A percentile compares a stretch with the other conserved stretches of the same genome.
Evolutionary conservation across 2,888 invertebrate species (phyloP).

Genomic region (Pachliopta kotzebuea): DNA sequence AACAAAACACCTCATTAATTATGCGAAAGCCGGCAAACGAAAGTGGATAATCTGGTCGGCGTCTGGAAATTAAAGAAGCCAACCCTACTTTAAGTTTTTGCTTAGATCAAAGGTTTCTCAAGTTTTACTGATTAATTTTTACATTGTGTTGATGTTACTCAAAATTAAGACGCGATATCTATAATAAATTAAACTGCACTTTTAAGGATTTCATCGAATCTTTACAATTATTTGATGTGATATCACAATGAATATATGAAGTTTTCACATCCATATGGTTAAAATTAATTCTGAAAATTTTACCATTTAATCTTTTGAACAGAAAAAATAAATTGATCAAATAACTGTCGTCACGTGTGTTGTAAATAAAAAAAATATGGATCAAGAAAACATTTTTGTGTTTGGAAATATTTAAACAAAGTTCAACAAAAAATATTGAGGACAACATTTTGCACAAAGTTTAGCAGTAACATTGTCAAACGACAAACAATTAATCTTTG

Average conservation of each 20-base stretch:
- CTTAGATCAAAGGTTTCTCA: slow-evolving; percentile 66
- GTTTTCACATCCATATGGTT: too few relatives aligned
- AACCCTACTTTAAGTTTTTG: slow-evolving; percentile 54
- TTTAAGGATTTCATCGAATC: too few relatives aligned
- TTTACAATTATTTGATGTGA: too few relatives aligned
- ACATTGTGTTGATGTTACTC: slow-evolving; percentile 48
- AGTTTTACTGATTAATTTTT: slow-evolving; percentile 66
- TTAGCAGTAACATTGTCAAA: not conserved
- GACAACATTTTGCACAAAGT: not conserved
- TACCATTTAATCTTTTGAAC: too few relatives aligned
- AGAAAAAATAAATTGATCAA: not conserved
- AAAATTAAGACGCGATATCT: not conserved
- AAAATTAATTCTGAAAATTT: too few relatives aligned
- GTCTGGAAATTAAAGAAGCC: slow-evolving; percentile 67
- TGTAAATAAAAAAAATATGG: not conserved
- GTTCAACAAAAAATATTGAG: too few relatives aligned
- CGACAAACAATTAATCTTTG: not conserved
- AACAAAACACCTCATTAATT: slow-evolving; percentile 61
- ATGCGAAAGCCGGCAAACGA: slow-evolving; percentile 63
- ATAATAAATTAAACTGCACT: not conserved
- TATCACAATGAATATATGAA: too few relatives aligned
- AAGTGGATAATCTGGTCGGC: slow-evolving; percentile 71
- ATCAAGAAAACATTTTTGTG: too few relatives aligned
- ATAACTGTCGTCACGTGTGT: not conserved
- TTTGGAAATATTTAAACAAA: too few relatives aligned